phyloP scores from a whole-genome alignment of 2,888 invertebrate genomes.

The Quadroppia sp. region DNA sequence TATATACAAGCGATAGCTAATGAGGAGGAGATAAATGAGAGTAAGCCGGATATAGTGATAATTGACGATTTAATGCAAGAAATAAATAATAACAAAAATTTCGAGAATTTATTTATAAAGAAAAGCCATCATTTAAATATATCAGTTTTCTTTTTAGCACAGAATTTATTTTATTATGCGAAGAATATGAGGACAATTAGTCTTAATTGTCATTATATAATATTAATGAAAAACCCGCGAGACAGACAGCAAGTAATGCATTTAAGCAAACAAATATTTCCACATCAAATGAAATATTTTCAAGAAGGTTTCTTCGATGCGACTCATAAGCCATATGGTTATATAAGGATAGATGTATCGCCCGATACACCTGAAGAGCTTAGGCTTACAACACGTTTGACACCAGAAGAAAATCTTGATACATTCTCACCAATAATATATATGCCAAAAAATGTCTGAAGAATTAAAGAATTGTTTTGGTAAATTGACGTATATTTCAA shows the following conservation, averaged over 20 bases:
- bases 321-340: conserved; percentile 6
- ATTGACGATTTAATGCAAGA: conserved; percentile 41
- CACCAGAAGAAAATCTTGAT: conserved; percentile 1
- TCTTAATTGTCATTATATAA: conserved; percentile 40
- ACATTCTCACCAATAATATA: not conserved
- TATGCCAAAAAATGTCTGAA: not conserved
- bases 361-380: not conserved
- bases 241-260: conserved; percentile 29
- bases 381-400: not conserved
- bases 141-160: conserved; percentile 40
- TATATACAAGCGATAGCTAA: not conserved
- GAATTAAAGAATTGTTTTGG: not conserved
- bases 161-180: conserved; percentile 40
- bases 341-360: conserved; percentile 13
- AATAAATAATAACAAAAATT: conserved; percentile 3
- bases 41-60: conserved; percentile 10
- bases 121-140: conserved; percentile 38
- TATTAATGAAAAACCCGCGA: conserved; percentile 41
- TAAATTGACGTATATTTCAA: not conserved
- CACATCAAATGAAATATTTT: conserved; percentile 13
- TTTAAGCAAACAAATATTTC: conserved; percentile 37
- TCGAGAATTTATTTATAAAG: conserved; percentile 41
- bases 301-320: conserved; percentile 31
- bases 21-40: not conserved
- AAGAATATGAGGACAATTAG: conserved; percentile 39